Conservation (phyloP, 2,797 vertebrate genomes). For the Pampus argenteus region DNA sequence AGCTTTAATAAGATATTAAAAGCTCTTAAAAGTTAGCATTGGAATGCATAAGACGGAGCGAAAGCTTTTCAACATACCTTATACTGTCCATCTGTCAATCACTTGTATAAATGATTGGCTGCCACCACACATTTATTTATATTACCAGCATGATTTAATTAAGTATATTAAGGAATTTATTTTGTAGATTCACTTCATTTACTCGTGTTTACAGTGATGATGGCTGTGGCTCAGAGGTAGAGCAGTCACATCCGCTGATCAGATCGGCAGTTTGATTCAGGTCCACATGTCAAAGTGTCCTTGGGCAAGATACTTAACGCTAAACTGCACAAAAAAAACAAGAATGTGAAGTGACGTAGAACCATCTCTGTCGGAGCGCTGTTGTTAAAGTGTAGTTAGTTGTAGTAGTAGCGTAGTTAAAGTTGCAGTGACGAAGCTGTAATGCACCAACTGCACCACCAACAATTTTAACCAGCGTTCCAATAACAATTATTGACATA, state of each 20-base stretch:
- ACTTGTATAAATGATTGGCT: conserved; percentile 18
- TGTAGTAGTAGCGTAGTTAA: too few relatives aligned
- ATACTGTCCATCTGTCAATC: conserved; percentile 48
- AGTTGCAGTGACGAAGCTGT: too few relatives aligned
- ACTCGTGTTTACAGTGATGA: not conserved
- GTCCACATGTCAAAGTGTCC: too few relatives aligned
- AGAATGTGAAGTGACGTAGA: not conserved
- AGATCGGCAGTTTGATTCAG: too few relatives aligned
- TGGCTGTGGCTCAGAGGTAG: too few relatives aligned
- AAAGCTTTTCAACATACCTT: conserved; percentile 51
- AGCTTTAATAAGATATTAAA: conserved; percentile 33
- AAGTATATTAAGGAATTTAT: not conserved
- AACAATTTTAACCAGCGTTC: too few relatives aligned
- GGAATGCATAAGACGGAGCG: conserved; percentile 6
- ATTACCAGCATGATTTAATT: not conserved
- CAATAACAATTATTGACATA: not conserved
- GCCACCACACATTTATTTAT: conserved; percentile 14
- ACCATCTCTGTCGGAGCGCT: not conserved
- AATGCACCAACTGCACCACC: too few relatives aligned
- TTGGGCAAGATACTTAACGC: too few relatives aligned
- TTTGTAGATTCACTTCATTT: not conserved
- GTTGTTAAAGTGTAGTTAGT: too few relatives aligned
- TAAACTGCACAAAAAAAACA: too few relatives aligned
- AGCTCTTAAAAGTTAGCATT: conserved; percentile 7
- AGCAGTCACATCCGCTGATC: too few relatives aligned